Evolutionary conservation across 1,140 invertebrate genomes (phyloP).

Genomic region (Hyphantria cunea): DNA sequence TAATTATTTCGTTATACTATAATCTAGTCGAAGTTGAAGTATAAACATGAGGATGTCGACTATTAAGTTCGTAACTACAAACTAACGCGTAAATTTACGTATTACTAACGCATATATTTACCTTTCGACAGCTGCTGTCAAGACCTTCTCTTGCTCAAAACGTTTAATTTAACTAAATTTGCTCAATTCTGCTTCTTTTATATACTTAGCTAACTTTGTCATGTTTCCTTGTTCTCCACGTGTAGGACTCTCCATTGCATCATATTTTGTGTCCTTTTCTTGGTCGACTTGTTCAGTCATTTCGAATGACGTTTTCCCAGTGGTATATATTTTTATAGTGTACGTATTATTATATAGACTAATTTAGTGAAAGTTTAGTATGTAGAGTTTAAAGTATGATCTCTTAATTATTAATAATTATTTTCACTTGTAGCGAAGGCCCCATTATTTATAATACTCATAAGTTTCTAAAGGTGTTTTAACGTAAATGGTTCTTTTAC

Average conservation of each 20-base stretch:
- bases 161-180: conserved; percentile 74
- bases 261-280: conserved; percentile 26
- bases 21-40: conserved; percentile 74
- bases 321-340: conserved; percentile 66
- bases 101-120: conserved; percentile 31
- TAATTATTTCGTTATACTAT: conserved; percentile 59
- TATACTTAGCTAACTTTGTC: conserved; percentile 22
- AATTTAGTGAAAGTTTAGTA: conserved; percentile 71
- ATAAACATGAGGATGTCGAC: conserved; percentile 62
- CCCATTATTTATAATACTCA: conserved; percentile 81
- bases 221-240: conserved; percentile 36
- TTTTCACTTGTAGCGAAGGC: conserved; percentile 66
- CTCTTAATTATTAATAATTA: conserved; percentile 82
- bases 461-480: conserved; percentile 71
- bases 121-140: conserved; percentile 64
- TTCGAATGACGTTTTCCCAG: conserved; percentile 54
- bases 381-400: conserved; percentile 78
- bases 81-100: too few species aligned
- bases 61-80: conserved; percentile 53
- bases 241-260: conserved; percentile 13
- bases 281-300: conserved; percentile 30
- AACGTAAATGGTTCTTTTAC: conserved; percentile 47
- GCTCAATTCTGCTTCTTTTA: conserved; percentile 67
- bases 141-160: conserved; percentile 71
- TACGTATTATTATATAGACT: conserved; percentile 68